phyloP scores from a whole-genome alignment of 2,888 invertebrate genomes.

The Hofmannophila pseudospretella region DNA sequence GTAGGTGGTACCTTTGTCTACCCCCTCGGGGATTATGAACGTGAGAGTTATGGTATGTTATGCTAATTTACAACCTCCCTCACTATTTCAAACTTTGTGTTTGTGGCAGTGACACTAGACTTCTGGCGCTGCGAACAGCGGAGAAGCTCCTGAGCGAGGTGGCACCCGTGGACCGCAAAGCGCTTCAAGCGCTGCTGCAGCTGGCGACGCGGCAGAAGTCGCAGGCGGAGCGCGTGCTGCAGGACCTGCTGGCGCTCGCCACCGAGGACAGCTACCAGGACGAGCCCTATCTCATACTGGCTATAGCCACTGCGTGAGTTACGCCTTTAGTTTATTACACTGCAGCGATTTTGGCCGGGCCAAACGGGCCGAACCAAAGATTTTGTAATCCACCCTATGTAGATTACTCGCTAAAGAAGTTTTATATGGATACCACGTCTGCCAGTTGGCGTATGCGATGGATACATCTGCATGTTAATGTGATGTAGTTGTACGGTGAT shows the following conservation, averaged over 20 bases:
- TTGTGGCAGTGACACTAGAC: conserved; percentile 88
- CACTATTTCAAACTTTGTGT: no score
- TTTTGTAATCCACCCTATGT: no score
- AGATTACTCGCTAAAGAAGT: no score
- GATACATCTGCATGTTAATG: no score
- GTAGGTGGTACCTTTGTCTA: no score
- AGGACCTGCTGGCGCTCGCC: conserved; percentile 82
- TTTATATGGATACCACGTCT: no score
- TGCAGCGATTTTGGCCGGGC: neutral
- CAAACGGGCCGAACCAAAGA: no score
- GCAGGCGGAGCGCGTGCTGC: conserved; percentile 90
- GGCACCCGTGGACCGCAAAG: conserved; percentile 80
- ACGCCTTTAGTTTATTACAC: neutral
- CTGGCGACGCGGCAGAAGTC: conserved; percentile 90
- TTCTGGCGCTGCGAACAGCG: conserved; percentile 89
- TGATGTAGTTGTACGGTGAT: no score
- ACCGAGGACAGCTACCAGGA: conserved; percentile 85
- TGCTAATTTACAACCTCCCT: no score
- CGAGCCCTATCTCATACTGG: conserved; percentile 91
- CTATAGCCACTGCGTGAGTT: conserved; percentile 84
- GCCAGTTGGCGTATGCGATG: no score
- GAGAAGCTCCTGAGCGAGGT: conserved; percentile 85
- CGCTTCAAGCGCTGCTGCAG: conserved; percentile 88
- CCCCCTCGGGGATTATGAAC: no score
- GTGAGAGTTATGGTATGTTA: no score